Conservation (phyloP, 2,888 invertebrate species). For the Eudasyphora cyanicolor region DNA sequence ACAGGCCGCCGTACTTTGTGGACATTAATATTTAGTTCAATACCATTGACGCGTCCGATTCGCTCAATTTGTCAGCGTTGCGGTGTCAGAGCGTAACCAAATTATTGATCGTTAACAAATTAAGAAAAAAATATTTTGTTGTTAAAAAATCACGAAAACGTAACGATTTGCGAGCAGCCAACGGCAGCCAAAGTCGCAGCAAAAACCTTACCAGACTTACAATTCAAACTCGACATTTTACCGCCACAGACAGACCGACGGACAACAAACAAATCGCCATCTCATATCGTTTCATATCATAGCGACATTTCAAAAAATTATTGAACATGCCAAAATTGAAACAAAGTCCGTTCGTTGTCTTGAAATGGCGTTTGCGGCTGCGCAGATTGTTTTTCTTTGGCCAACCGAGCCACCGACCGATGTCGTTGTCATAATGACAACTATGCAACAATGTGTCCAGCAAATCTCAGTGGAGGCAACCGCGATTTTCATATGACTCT, state of each 20-base stretch:
- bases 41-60: constrained; percentile 40
- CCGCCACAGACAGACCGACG: background rate
- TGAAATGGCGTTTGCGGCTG: background rate
- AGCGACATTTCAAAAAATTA: background rate
- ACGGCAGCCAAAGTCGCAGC: background rate
- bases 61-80: constrained; percentile 4
- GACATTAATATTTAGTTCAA: constrained; percentile 61
- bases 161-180: background rate
- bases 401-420: too few relatives aligned
- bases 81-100: constrained; percentile 28
- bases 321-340: background rate
- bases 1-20: constrained; percentile 7
- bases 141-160: background rate
- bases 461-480: background rate
- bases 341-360: background rate
- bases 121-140: constrained; percentile 50
- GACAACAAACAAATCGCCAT: background rate
- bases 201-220: background rate
- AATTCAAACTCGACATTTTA: background rate
- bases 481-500: background rate
- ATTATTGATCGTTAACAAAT: constrained; percentile 60
- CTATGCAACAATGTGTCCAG: background rate
- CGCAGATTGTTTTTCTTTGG: too few relatives aligned
- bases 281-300: background rate
- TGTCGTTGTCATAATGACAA: constrained; percentile 2